These are phyloP conservation scores for Trogon surrucura DNA, from an alignment of 2,113 vertebrate species.

Conservation along the genomic window DNA sequence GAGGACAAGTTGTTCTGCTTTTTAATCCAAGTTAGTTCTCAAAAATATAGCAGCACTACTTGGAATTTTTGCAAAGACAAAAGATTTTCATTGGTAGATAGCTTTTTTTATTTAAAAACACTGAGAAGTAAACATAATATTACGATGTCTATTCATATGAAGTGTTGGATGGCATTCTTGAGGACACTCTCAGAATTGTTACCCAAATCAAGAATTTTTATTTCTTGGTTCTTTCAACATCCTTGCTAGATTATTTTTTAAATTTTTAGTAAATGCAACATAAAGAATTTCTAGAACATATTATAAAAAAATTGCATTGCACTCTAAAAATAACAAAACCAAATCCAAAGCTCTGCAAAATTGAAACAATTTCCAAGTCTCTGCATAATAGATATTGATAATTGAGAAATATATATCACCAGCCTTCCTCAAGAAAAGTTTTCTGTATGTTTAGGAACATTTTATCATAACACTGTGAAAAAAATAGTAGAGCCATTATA, in stretches of 20 bases:
- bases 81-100: neutral
- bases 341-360: neutral
- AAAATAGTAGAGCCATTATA: neutral
- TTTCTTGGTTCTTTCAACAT: neutral
- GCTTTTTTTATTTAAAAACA: neutral
- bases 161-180: neutral
- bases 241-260: neutral
- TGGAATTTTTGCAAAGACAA: neutral
- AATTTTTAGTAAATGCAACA: neutral
- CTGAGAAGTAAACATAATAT: neutral
- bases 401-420: neutral
- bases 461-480: neutral
- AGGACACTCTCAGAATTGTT: neutral
- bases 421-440: neutral
- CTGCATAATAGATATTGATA: neutral
- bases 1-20: neutral
- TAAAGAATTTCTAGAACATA: neutral
- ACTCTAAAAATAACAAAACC: neutral
- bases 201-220: neutral
- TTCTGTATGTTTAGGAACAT: neutral
- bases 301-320: neutral
- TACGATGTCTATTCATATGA: neutral
- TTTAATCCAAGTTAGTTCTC: constrained; percentile 1
- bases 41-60: neutral
- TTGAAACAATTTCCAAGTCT: neutral